Evolutionary conservation across 2,888 invertebrate genomes (phyloP).

Genomic region (Drosophila ezoana): DNA sequence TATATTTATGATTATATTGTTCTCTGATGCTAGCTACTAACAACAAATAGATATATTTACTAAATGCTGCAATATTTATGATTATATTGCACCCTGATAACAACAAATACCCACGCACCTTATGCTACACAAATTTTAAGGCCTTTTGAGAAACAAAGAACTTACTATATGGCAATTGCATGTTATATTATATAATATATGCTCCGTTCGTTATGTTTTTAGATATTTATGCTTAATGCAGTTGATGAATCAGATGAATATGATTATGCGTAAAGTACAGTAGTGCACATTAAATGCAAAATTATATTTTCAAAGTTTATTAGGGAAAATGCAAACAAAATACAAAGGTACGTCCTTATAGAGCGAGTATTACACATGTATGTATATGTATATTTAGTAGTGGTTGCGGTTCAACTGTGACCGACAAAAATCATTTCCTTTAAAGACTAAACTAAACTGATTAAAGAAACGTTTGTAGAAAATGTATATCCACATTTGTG

Average conservation of each 20-base stretch:
- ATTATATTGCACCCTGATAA: not conserved
- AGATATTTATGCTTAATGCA: conserved; percentile 32
- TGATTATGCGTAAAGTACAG: conserved; percentile 4
- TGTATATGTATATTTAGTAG: conserved; percentile 46
- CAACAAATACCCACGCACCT: not conserved
- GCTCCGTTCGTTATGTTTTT: conserved; percentile 39
- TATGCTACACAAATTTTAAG: not conserved
- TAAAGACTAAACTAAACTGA: conserved; percentile 65
- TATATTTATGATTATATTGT: not conserved
- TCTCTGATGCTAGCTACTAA: not conserved
- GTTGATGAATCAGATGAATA: conserved; percentile 8
- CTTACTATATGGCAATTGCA: conserved; percentile 14
- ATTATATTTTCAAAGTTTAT: conserved; percentile 68
- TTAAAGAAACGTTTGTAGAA: conserved; percentile 65
- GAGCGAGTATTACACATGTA: conserved; percentile 48
- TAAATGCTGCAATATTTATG: conserved; percentile 3
- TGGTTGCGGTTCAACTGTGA: conserved; percentile 37
- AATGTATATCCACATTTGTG: conserved; percentile 22
- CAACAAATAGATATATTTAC: conserved; percentile 16
- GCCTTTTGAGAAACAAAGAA: conserved; percentile 2
- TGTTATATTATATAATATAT: conserved; percentile 7
- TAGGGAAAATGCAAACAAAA: conserved; percentile 56
- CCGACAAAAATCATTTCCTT: conserved; percentile 35
- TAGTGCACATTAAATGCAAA: conserved; percentile 16
- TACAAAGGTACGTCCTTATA: conserved; percentile 55